Percentiles rank a stretch among this genome's conserved stretches.
Conservation (phyloP, 2,888 invertebrate genomes). For the Trichopoda pennipes region DNA sequence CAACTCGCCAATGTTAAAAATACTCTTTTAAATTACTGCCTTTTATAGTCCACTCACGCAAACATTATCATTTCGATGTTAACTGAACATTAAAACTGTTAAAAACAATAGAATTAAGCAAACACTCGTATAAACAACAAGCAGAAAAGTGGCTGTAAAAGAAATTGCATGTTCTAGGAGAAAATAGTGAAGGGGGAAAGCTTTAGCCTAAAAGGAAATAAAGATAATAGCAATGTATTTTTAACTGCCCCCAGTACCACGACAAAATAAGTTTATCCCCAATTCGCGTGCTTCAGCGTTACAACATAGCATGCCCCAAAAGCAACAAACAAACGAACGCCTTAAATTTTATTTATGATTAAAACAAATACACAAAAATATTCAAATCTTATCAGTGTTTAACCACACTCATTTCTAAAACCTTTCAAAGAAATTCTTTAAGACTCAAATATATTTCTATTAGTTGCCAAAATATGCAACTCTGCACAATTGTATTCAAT, state of each 20-base stretch:
- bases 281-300: constrained; percentile 77
- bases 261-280: constrained; percentile 72
- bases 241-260: constrained; percentile 22
- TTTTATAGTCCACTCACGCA: constrained; percentile 41
- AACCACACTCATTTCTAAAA: constrained; percentile 34
- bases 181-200: not conserved
- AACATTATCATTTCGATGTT: constrained; percentile 63
- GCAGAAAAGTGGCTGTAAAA: not conserved
- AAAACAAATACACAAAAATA: constrained; percentile 22
- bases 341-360: constrained; percentile 4
- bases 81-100: constrained; percentile 61
- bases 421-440: constrained; percentile 36
- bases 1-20: too few species aligned
- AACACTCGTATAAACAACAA: constrained; percentile 3
- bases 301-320: constrained; percentile 71
- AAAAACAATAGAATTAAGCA: constrained; percentile 51
- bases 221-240: constrained; percentile 58
- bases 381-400: constrained; percentile 63
- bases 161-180: not conserved
- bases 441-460: constrained; percentile 22
- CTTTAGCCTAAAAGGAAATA: not conserved
- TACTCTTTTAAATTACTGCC: constrained; percentile 24
- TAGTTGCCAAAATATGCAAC: constrained; percentile 47
- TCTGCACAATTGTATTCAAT: constrained; percentile 54
- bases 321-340: constrained; percentile 31